Base-by-base conservation (phyloP, 2,113 vertebrate genomes). In the Serilophus lunatus region DNA sequence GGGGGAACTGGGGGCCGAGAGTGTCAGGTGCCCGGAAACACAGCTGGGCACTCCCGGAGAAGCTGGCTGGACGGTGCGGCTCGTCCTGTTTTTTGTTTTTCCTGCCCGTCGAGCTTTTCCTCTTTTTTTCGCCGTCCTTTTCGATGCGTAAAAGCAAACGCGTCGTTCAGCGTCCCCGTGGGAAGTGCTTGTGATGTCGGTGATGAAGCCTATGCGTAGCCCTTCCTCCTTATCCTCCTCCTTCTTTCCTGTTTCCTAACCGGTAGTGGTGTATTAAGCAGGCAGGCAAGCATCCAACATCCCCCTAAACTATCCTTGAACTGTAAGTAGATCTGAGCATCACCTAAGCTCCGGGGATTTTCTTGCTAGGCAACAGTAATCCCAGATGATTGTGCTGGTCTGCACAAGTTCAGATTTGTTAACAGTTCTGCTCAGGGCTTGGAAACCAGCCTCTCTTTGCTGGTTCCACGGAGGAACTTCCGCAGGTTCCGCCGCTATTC, bases 351-450 rank as follows among this genome's bases (percentile, higher is more conserved):
- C 72, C 6, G 22, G 28, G 81, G 90, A 89, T 94, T 91, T 96
- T 92, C 45, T 49, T 91, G 45, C 72, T 76, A 78, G 40, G 36
- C 78, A 78, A 9, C 94, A 69, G 71, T 91, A 95, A 91, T 93
- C 76, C 80, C 65, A 18, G 50, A 25, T 49, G 56, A 82, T 64
- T 89, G 50, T 71, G 70, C 71, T 80, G 82, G 47, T 42, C 54
- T 53, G 59, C 17, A 10, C 42, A 49, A 69, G 13, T 74, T 50
- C 40, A n/a, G 7, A 29, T 86, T 51, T 51, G 59, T 45, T 36
- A 71, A 7, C 22, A 69, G 59, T 65, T 87, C 24, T 76, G 78
- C 74, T 40, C 35, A 64, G 66, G 38, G 13, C 9, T 53, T 86
- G 75, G 54, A 81, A 88, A 86, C 28, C 25, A 20, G 20, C 13